Conservation (phyloP, 2,888 invertebrate species). For the Drosophila rellima region DNA sequence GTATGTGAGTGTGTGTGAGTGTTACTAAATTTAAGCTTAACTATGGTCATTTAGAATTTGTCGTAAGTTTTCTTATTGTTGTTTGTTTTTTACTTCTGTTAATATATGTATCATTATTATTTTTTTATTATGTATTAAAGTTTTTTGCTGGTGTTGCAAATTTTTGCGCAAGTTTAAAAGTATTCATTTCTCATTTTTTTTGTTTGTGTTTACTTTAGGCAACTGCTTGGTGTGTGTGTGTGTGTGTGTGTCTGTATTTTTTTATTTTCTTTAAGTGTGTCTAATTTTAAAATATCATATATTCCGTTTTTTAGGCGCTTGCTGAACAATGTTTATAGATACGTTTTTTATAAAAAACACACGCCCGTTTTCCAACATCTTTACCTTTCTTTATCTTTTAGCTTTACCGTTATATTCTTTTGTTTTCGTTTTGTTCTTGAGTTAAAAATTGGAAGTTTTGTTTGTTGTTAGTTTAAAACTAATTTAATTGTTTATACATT, state of each 20-base stretch:
- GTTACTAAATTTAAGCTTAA: slow-evolving; percentile 77
- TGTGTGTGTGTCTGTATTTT: slow-evolving; percentile 41
- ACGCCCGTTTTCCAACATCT: slow-evolving; percentile 30
- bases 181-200: slow-evolving; percentile 36
- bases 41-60: slow-evolving; percentile 80
- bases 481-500: slow-evolving; percentile 63
- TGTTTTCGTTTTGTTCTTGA: slow-evolving; percentile 48
- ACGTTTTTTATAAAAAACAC: slow-evolving; percentile 66
- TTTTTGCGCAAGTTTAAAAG: slow-evolving; percentile 71
- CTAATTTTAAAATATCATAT: slow-evolving; percentile 56
- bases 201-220: slow-evolving; percentile 54
- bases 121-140: slow-evolving; percentile 69
- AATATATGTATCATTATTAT: slow-evolving; percentile 59
- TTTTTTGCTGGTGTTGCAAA: slow-evolving; percentile 74
- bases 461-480: slow-evolving; percentile 66
- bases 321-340: slow-evolving; percentile 77
- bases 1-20: slow-evolving; percentile 41
- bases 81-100: slow-evolving; percentile 41
- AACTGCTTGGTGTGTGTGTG: slow-evolving; percentile 72
- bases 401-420: slow-evolving; percentile 35
- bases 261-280: slow-evolving; percentile 28
- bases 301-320: slow-evolving; percentile 67
- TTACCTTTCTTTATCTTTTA: slow-evolving; percentile 35
- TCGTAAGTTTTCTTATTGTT: slow-evolving; percentile 69
- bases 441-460: slow-evolving; percentile 74